These are phyloP conservation scores for Carapus acus DNA, from an alignment of 2,797 vertebrate species.

Conservation along the genomic window DNA sequence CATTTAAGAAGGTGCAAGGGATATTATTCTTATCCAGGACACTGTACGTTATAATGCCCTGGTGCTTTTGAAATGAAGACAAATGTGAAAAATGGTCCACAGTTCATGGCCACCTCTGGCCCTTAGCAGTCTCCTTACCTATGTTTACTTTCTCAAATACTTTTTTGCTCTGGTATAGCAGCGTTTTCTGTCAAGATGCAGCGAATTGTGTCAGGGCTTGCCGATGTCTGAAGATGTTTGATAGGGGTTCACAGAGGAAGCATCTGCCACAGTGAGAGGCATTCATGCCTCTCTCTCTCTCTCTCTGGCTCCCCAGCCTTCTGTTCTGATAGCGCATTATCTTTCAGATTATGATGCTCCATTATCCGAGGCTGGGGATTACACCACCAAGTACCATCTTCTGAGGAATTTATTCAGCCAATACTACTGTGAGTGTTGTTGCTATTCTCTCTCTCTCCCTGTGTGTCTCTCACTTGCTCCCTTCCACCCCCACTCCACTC, in stretches of 20 bases:
- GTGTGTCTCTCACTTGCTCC: slow-evolving; percentile 36
- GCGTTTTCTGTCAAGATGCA: slow-evolving; percentile 57
- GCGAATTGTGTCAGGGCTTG: slow-evolving; percentile 44
- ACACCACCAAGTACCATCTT: slow-evolving; percentile 84
- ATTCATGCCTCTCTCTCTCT: slow-evolving; percentile 37
- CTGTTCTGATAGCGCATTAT: slow-evolving; percentile 69
- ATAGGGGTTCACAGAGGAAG: slow-evolving; percentile 51
- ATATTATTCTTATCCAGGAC: slow-evolving; percentile 36
- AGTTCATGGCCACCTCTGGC: slow-evolving; percentile 34
- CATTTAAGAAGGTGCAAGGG: slow-evolving; percentile 45
- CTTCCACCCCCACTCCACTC: neutral
- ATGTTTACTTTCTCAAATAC: slow-evolving; percentile 37
- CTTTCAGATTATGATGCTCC: slow-evolving; percentile 89
- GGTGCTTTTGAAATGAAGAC: slow-evolving; percentile 26
- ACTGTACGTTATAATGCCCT: slow-evolving; percentile 48
- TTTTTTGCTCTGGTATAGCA: slow-evolving; percentile 28
- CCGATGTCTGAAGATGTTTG: slow-evolving; percentile 59
- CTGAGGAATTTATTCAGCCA: slow-evolving; percentile 78
- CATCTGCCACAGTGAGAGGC: slow-evolving; percentile 50
- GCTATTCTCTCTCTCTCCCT: slow-evolving; percentile 36
- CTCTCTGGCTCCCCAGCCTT: slow-evolving; percentile 35
- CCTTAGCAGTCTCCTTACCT: slow-evolving; percentile 30
- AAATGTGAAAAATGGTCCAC: slow-evolving; percentile 16
- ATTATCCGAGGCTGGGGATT: slow-evolving; percentile 90
- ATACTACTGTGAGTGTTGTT: slow-evolving; percentile 73